Percentiles rank a stretch among this genome's conserved stretches.
phyloP scores from a whole-genome alignment of 2,797 vertebrate genomes.

The Poecilia gillii region DNA sequence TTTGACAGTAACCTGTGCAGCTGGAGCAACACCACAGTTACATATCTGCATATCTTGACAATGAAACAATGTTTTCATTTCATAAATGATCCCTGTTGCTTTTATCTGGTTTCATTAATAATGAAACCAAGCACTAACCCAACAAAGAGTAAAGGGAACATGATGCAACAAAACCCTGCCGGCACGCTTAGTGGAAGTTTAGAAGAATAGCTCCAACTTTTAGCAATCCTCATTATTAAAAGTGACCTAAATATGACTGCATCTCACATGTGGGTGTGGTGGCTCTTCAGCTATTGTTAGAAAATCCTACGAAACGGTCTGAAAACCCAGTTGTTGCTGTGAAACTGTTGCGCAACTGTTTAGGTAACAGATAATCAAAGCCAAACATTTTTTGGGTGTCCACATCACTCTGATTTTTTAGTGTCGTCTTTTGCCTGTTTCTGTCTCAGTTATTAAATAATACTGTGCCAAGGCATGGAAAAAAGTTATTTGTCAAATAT shows the following conservation, averaged over 20 bases:
- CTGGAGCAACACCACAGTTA: constrained; percentile 28
- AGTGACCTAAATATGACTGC: constrained; percentile 60
- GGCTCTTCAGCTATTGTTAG: constrained; percentile 40
- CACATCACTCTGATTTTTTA: constrained; percentile 1
- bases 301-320: constrained; percentile 42
- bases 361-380: constrained; percentile 32
- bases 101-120: constrained; percentile 28
- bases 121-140: constrained; percentile 34
- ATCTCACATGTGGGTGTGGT: constrained; percentile 45
- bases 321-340: constrained; percentile 33
- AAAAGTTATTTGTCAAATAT: neutral
- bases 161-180: constrained; percentile 49
- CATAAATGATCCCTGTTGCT: constrained; percentile 42
- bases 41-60: constrained; percentile 49
- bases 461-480: neutral
- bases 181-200: constrained; percentile 29
- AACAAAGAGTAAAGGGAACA: constrained; percentile 33
- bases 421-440: neutral
- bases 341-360: constrained; percentile 32
- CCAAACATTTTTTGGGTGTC: constrained; percentile 28
- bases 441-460: neutral
- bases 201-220: constrained; percentile 52
- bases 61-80: constrained; percentile 53
- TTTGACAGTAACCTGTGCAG: constrained; percentile 33
- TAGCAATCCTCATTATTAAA: constrained; percentile 23